phyloP scores from a whole-genome alignment of 1,140 invertebrate species.

The Meloidogyne hapla region DNA sequence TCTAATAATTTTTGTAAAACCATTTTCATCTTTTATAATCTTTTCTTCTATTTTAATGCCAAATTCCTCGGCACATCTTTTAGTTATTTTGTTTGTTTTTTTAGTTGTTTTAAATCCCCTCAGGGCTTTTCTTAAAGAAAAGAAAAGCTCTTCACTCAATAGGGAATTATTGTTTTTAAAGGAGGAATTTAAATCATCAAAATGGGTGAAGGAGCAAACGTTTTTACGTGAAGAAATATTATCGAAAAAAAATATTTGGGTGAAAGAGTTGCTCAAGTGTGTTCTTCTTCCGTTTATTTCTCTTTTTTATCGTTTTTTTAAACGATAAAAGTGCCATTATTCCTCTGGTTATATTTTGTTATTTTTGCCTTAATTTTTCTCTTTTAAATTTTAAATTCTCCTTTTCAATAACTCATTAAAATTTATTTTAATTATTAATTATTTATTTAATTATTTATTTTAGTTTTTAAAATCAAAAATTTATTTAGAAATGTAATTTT shows the following conservation, averaged over 20 bases:
- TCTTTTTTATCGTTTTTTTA: too few species aligned
- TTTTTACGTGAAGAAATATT: not conserved
- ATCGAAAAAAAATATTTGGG: not conserved
- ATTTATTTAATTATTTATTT: not conserved
- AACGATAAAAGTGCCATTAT: too few species aligned
- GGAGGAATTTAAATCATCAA: not conserved
- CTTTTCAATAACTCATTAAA: too few species aligned
- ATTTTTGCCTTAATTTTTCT: too few species aligned
- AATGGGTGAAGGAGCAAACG: not conserved
- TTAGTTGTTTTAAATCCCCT: not conserved
- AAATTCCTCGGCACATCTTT: not conserved
- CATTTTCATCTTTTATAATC: not conserved
- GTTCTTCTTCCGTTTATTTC: not conserved
- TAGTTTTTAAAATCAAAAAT: not conserved
- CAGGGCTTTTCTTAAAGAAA: not conserved
- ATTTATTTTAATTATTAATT: not conserved
- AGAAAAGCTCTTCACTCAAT: not conserved
- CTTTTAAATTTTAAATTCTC: too few species aligned
- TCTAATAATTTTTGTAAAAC: not conserved
- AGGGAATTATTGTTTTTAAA: not conserved
- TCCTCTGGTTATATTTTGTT: too few species aligned
- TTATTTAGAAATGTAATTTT: not conserved
- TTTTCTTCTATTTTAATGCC: not conserved
- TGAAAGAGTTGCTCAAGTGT: slow-evolving; percentile 11
- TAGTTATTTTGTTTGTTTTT: not conserved